A percentile compares a stretch with the other conserved stretches of the same genome.
Conservation (phyloP, 2,888 invertebrate genomes). For the Chrysina gloriosa region DNA sequence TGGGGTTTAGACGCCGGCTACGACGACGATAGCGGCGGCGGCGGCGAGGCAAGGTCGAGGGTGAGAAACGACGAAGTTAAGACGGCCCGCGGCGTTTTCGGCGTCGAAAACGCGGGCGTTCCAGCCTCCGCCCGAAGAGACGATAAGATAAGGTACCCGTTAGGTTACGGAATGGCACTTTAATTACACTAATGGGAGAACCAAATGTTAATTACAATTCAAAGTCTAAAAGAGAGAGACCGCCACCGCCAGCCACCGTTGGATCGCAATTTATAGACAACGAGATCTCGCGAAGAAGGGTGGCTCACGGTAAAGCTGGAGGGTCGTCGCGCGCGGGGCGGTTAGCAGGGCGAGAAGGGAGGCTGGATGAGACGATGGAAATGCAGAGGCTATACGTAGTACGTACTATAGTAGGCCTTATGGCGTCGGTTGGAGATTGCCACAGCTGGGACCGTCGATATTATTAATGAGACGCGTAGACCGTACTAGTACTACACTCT, state of each 20-base stretch:
- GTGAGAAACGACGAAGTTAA: constrained; percentile 50
- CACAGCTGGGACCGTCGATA: constrained; percentile 64
- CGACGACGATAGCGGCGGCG: constrained; percentile 9
- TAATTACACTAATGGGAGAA: constrained; percentile 83
- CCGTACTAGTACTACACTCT: constrained; percentile 35
- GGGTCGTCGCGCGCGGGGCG: constrained; percentile 31
- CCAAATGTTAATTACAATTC: constrained; percentile 81
- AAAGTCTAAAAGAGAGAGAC: constrained; percentile 72
- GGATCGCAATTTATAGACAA: constrained; percentile 62
- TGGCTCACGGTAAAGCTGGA: constrained; percentile 17
- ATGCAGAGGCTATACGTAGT: constrained; percentile 9
- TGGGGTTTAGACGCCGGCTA: not conserved
- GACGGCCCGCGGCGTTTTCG: constrained; percentile 53
- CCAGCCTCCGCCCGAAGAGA: constrained; percentile 59
- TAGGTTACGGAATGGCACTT: constrained; percentile 76
- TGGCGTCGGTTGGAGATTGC: constrained; percentile 47
- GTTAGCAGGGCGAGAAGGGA: not conserved
- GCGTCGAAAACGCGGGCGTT: constrained; percentile 49
- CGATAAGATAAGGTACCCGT: constrained; percentile 66
- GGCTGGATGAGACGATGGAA: constrained; percentile 6
- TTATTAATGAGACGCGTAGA: constrained; percentile 59
- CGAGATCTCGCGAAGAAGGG: constrained; percentile 43
- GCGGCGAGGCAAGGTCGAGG: constrained; percentile 5
- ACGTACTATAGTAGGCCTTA: constrained; percentile 45
- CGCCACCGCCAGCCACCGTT: constrained; percentile 47